These are phyloP conservation scores for Parthenolecanium corni DNA, from an alignment of 2,888 invertebrate species.

Conservation along the genomic window DNA sequence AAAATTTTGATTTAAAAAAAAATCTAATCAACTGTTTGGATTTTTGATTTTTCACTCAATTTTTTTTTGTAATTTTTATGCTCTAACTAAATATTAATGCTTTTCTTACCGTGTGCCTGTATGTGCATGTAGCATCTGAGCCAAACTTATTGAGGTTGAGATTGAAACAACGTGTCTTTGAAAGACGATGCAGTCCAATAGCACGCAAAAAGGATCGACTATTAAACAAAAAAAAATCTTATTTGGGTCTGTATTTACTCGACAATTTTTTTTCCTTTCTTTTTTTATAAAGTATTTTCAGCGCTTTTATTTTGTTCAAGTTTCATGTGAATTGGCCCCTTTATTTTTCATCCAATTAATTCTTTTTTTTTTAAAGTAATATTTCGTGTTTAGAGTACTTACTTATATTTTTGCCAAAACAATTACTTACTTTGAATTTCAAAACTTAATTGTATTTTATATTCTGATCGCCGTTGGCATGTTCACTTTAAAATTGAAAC, in stretches of 20 bases:
- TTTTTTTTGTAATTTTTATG: conserved; percentile 26
- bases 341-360: too few relatives aligned
- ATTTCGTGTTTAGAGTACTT: too few relatives aligned
- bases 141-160: conserved; percentile 90
- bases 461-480: too few relatives aligned
- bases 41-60: background rate
- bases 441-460: too few relatives aligned
- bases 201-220: conserved; percentile 67
- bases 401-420: too few relatives aligned
- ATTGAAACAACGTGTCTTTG: conserved; percentile 88
- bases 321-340: too few relatives aligned
- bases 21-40: background rate
- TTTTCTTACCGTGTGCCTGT: conserved; percentile 12
- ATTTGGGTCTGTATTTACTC: conserved; percentile 42
- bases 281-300: background rate
- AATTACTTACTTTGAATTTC: too few relatives aligned
- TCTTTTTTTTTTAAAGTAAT: too few relatives aligned
- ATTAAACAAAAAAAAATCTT: conserved; percentile 59
- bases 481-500: too few relatives aligned
- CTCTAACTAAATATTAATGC: conserved; percentile 29
- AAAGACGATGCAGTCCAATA: conserved; percentile 77
- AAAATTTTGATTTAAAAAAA: too few relatives aligned
- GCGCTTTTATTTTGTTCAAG: too few relatives aligned
- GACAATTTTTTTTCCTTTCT: conserved; percentile 1
- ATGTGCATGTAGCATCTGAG: conserved; percentile 68